Evolutionary conservation across 1,140 invertebrate genomes (phyloP).

Genomic region (Cotesia vestalis): DNA sequence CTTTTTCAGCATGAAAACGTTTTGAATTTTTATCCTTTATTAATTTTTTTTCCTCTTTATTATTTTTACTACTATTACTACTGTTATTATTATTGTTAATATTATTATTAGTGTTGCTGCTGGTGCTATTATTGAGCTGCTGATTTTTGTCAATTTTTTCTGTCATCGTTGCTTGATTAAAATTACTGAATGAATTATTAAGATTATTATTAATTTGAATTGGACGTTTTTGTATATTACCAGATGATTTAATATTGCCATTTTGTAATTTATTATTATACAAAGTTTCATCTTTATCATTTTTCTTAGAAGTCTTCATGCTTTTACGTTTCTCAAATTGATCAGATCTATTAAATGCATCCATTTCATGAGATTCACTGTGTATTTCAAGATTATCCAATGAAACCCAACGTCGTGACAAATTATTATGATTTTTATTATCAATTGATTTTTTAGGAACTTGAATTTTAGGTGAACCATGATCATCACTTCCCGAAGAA

Average conservation of each 20-base stretch:
- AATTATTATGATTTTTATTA: slow-evolving; percentile 53
- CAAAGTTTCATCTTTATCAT: slow-evolving; percentile 51
- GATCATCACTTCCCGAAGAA: slow-evolving; percentile 67
- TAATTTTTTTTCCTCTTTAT: slow-evolving; percentile 64
- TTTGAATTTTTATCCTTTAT: slow-evolving; percentile 61
- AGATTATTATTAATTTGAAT: slow-evolving; percentile 64
- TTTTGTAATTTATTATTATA: slow-evolving; percentile 58
- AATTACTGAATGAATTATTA: slow-evolving; percentile 53
- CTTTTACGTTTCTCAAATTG: slow-evolving; percentile 60
- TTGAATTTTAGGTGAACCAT: slow-evolving; percentile 62
- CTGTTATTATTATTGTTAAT: too few species aligned
- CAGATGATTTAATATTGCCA: slow-evolving; percentile 45
- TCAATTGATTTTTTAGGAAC: slow-evolving; percentile 53
- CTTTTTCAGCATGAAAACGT: slow-evolving; percentile 61
- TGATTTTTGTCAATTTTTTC: slow-evolving; percentile 65
- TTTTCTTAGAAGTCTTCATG: slow-evolving; percentile 45
- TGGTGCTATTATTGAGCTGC: slow-evolving; percentile 41
- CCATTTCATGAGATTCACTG: slow-evolving; percentile 52
- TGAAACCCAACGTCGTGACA: slow-evolving; percentile 61
- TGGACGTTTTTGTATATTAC: slow-evolving; percentile 54
- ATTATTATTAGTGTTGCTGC: too few species aligned
- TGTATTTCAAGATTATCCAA: slow-evolving; percentile 57
- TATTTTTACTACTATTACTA: slow-evolving; percentile 52
- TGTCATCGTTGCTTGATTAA: slow-evolving; percentile 51
- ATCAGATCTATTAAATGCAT: slow-evolving; percentile 54